phyloP scores from a whole-genome alignment of 1,140 invertebrate species.

The Drosophila triauraria region DNA sequence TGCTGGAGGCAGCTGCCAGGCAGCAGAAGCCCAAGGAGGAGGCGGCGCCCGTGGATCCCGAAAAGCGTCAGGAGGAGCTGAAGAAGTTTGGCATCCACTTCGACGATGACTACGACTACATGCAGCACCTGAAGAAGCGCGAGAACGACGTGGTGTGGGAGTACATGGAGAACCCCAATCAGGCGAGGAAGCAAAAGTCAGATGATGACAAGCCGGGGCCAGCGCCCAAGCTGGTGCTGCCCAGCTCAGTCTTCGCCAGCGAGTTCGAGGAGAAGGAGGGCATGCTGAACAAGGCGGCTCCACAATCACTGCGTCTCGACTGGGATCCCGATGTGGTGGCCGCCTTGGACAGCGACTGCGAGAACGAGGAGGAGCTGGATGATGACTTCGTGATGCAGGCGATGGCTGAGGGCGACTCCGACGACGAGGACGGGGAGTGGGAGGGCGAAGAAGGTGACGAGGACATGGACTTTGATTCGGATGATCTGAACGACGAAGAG shows the following conservation, averaged over 20 bases:
- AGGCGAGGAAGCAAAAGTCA: constrained; percentile 59
- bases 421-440: constrained; percentile 86
- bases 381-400: constrained; percentile 95
- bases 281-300: constrained; percentile 94
- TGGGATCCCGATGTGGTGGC: constrained; percentile 97
- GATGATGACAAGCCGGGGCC: constrained; percentile 47
- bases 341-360: constrained; percentile 96
- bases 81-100: constrained; percentile 97
- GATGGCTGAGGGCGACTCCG: constrained; percentile 87
- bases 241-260: constrained; percentile 95
- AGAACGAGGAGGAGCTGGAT: constrained; percentile 94
- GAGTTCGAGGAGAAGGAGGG: constrained; percentile 95
- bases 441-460: constrained; percentile 82
- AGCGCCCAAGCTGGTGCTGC: constrained; percentile 86
- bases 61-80: constrained; percentile 91
- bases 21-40: constrained; percentile 55
- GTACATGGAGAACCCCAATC: constrained; percentile 81
- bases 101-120: constrained; percentile 98
- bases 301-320: constrained; percentile 90
- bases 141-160: constrained; percentile 83
- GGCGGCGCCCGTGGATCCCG: constrained; percentile 71
- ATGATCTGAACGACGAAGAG: constrained; percentile 85
- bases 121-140: constrained; percentile 94
- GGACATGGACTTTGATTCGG: constrained; percentile 82
- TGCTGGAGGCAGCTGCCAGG: constrained; percentile 86